phyloP scores from a whole-genome alignment of 2,797 vertebrate genomes.

The Phalanger gymnotis region DNA sequence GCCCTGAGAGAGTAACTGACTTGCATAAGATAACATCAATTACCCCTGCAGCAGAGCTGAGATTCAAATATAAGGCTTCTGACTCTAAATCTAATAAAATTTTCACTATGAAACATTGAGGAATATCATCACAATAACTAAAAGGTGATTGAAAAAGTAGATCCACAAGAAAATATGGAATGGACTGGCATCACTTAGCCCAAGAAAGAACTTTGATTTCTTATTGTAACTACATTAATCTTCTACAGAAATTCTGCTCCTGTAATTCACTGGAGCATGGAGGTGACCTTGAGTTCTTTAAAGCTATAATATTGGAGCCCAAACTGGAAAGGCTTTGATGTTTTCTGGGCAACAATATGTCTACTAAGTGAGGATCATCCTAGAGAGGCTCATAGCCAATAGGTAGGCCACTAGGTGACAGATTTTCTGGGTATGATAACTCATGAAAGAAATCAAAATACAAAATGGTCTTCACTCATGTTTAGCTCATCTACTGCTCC shows the following conservation, averaged over 20 bases:
- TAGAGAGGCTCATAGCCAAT: background rate
- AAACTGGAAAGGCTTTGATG: background rate
- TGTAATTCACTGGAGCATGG: background rate
- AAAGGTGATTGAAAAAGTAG: background rate
- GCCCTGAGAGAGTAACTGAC: background rate
- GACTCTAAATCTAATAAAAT: background rate
- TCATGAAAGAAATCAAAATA: background rate
- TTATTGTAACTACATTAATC: background rate
- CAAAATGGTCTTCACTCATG: background rate
- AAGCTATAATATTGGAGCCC: background rate
- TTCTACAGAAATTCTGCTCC: background rate
- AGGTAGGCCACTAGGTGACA: background rate
- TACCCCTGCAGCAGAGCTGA: background rate
- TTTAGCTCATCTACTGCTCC: background rate
- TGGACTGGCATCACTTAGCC: background rate
- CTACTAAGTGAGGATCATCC: background rate
- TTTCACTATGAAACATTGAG: background rate
- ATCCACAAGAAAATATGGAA: conserved; percentile 29
- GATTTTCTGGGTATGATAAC: background rate
- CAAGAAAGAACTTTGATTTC: background rate
- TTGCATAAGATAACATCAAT: background rate
- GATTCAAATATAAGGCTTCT: background rate
- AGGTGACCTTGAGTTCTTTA: background rate
- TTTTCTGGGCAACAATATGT: background rate
- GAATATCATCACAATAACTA: background rate